phyloP scores from a whole-genome alignment of 2,888 invertebrate species.

The Cylloceria caligata region DNA sequence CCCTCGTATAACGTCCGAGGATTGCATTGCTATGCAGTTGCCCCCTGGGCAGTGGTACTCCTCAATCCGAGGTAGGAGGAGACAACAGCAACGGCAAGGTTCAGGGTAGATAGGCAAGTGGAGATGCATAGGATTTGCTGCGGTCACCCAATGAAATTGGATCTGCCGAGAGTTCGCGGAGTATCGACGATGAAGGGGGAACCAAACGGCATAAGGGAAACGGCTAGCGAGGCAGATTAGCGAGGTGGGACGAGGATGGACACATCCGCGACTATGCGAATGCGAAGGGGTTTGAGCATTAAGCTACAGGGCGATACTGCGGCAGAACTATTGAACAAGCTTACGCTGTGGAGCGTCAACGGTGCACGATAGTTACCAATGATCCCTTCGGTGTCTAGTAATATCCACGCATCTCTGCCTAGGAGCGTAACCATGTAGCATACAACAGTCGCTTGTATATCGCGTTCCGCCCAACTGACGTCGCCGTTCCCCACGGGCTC shows the following conservation, averaged over 20 bases:
- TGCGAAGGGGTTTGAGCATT: slow-evolving; percentile 62
- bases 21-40: slow-evolving; percentile 51
- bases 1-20: no score
- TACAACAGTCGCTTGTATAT: slow-evolving; percentile 14
- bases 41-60: slow-evolving; percentile 42
- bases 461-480: slow-evolving; percentile 12
- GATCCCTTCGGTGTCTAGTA: slow-evolving; percentile 49
- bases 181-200: slow-evolving; percentile 69
- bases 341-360: slow-evolving; percentile 34
- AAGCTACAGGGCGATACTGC: slow-evolving; percentile 38
- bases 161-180: slow-evolving; percentile 78
- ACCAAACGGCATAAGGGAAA: slow-evolving; percentile 68
- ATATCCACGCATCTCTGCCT: slow-evolving; percentile 29
- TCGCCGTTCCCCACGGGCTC: slow-evolving; percentile 38
- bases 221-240: slow-evolving; percentile 59
- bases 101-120: slow-evolving; percentile 35
- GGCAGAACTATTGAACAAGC: slow-evolving; percentile 7
- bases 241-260: slow-evolving; percentile 58
- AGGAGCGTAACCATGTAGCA: slow-evolving; percentile 20
- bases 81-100: slow-evolving; percentile 45
- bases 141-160: slow-evolving; percentile 81
- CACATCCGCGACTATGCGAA: slow-evolving; percentile 68
- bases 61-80: slow-evolving; percentile 45
- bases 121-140: slow-evolving; percentile 67
- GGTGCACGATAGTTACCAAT: slow-evolving; percentile 28